Evolutionary conservation across 2,113 vertebrate species (phyloP).

Genomic region (Chrysemys picta): DNA sequence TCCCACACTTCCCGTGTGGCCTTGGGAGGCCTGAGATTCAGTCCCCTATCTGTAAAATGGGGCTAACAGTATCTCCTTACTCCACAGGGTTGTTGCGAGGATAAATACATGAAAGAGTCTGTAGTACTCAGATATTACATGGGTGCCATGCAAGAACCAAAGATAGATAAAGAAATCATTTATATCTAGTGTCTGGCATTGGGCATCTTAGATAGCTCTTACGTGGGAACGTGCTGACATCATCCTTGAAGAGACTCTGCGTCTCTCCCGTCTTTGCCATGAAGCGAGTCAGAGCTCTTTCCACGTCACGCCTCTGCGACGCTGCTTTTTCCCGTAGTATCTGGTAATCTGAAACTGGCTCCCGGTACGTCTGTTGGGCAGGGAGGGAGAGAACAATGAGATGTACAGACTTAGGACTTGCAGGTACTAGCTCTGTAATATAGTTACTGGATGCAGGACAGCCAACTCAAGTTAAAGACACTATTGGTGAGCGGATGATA

Average conservation of each 20-base stretch:
- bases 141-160: fast-evolving
- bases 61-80: background rate
- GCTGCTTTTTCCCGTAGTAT: slow-evolving; percentile 96
- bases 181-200: background rate
- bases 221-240: slow-evolving; percentile 94
- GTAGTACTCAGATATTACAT: background rate
- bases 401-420: background rate
- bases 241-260: slow-evolving; percentile 96
- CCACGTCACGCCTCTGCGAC: slow-evolving; percentile 93
- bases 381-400: background rate
- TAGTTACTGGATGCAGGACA: background rate
- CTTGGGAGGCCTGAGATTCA: background rate
- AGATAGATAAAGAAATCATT: background rate
- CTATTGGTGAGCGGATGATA: fast-evolving
- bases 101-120: fast-evolving
- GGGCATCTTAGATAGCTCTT: slow-evolving; percentile 50
- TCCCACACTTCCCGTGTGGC: background rate
- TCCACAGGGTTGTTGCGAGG: background rate
- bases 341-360: slow-evolving; percentile 95
- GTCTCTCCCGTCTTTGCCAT: slow-evolving; percentile 99
- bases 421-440: background rate
- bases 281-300: slow-evolving; percentile 95
- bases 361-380: slow-evolving; percentile 88
- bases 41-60: background rate
- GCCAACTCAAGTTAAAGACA: fast-evolving